Percentiles rank a stretch among this genome's conserved stretches.
These are phyloP conservation scores for Cacatua alba DNA, from an alignment of 2,113 vertebrate genomes.

Conservation along the genomic window DNA sequence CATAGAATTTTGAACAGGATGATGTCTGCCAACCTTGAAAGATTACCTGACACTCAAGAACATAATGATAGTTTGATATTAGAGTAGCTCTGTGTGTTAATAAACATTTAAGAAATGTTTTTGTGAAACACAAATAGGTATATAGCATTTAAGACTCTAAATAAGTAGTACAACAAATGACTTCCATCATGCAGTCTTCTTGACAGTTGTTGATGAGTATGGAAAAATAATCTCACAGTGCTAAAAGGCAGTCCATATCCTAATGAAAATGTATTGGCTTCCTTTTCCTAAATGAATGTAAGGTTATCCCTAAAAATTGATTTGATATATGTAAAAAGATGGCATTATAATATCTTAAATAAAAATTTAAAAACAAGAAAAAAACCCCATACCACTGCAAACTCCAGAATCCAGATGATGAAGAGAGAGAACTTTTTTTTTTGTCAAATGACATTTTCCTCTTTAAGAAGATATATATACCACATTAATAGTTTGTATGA, in stretches of 20 bases:
- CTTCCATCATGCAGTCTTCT: not conserved
- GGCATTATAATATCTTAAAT: not conserved
- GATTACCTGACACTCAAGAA: not conserved
- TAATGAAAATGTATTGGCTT: not conserved
- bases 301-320: not conserved
- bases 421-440: not conserved
- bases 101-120: not conserved
- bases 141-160: not conserved
- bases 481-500: not conserved
- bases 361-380: not conserved
- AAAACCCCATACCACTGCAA: rapidly evolving
- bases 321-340: not conserved
- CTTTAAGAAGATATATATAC: not conserved
- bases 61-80: not conserved
- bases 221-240: not conserved
- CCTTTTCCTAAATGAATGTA: not conserved
- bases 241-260: not conserved
- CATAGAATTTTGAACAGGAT: not conserved
- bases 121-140: not conserved
- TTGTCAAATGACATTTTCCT: not conserved
- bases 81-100: not conserved
- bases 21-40: not conserved
- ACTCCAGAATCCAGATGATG: not conserved
- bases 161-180: not conserved
- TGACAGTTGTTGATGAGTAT: not conserved